Evolutionary conservation across 2,888 invertebrate genomes (phyloP).

Genomic region (Drosophila fungiperda): DNA sequence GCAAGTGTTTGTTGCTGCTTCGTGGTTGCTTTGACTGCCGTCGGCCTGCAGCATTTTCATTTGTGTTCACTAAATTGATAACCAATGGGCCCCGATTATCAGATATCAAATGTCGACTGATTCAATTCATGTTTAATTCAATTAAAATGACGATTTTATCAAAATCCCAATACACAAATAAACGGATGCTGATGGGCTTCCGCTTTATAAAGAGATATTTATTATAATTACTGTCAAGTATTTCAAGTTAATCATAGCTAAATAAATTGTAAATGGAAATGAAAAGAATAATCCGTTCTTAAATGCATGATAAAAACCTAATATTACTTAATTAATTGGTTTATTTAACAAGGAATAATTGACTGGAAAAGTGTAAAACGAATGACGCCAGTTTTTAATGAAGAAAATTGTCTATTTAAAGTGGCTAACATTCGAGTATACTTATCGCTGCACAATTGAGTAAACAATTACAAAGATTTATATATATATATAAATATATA

Average conservation of each 20-base stretch:
- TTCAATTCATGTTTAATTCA: conserved; percentile 69
- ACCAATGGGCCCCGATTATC: conserved; percentile 8
- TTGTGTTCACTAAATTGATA: conserved; percentile 66
- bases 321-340: neutral
- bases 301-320: neutral
- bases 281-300: neutral
- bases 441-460: neutral
- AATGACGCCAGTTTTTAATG: neutral
- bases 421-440: neutral
- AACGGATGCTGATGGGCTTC: neutral
- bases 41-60: conserved; percentile 21
- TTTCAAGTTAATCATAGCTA: too few species aligned
- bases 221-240: neutral
- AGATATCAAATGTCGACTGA: conserved; percentile 38
- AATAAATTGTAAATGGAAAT: neutral
- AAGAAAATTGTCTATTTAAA: neutral
- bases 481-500: too few species aligned
- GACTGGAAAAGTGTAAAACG: neutral
- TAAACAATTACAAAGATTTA: neutral
- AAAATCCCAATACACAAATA: conserved; percentile 15
- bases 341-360: neutral
- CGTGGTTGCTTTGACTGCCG: conserved; percentile 26
- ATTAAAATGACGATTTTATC: conserved; percentile 73
- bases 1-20: conserved; percentile 17
- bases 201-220: neutral